These are phyloP conservation scores for Scyliorhinus canicula DNA, from an alignment of 2,797 vertebrate genomes.

Conservation along the genomic window DNA sequence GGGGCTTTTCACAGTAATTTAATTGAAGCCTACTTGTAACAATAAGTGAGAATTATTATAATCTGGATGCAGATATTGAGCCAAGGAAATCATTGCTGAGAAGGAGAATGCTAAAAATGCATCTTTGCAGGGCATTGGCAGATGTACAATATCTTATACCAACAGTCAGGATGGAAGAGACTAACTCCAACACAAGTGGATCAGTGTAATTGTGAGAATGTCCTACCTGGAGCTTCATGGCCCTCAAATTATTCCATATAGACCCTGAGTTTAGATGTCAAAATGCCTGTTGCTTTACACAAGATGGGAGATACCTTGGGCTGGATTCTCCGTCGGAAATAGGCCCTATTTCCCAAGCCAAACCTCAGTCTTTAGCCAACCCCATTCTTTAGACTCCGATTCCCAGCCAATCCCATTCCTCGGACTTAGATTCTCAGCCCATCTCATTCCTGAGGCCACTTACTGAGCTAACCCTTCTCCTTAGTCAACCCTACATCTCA, in stretches of 20 bases:
- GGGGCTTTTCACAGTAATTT: too few species aligned
- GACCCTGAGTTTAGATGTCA: not conserved
- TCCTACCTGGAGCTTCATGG: not conserved
- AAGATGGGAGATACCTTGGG: not conserved
- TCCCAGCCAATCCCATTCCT: too few species aligned
- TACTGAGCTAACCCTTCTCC: not conserved
- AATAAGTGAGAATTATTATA: too few species aligned
- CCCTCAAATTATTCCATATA: not conserved
- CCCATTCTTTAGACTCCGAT: too few species aligned
- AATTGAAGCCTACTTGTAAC: too few species aligned
- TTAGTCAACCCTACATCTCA: not conserved
- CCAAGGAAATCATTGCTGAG: not conserved
- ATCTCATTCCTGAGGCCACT: not conserved
- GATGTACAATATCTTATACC: not conserved
- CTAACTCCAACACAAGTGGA: not conserved
- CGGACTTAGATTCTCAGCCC: too few species aligned
- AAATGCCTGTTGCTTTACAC: not conserved
- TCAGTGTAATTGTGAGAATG: not conserved
- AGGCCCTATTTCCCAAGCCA: not conserved
- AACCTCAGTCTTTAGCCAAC: not conserved
- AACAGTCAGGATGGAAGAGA: not conserved
- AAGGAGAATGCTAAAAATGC: not conserved
- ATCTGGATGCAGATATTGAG: too few species aligned
- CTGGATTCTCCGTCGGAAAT: too few species aligned
- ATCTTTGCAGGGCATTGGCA: not conserved